phyloP scores from a whole-genome alignment of 1,140 invertebrate species.

The Oedothorax gibbosus region DNA sequence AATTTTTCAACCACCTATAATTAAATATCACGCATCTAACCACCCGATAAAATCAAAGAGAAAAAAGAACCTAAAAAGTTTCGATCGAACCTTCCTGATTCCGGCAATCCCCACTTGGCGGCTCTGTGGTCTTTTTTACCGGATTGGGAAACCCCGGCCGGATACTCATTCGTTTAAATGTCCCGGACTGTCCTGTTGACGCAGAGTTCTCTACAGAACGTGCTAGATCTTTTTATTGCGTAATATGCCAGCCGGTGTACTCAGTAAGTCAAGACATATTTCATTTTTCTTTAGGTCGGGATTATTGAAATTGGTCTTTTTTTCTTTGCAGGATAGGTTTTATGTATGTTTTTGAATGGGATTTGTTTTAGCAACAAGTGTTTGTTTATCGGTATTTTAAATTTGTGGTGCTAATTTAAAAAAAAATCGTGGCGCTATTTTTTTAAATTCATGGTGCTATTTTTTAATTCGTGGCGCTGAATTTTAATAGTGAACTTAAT shows the following conservation, averaged over 20 bases:
- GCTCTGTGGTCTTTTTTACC: neutral
- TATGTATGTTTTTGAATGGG: too few species aligned
- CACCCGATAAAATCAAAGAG: too few species aligned
- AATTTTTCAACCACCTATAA: too few species aligned
- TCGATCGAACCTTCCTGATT: constrained; percentile 32
- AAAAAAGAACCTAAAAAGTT: constrained; percentile 16
- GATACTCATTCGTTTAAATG: constrained; percentile 34
- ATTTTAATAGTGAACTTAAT: too few species aligned
- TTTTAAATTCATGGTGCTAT: too few species aligned
- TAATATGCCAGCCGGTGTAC: constrained; percentile 33
- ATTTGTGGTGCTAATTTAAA: too few species aligned
- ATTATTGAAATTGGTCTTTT: neutral
- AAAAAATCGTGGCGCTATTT: too few species aligned
- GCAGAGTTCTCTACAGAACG: neutral
- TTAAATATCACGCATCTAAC: too few species aligned
- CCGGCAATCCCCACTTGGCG: constrained; percentile 18
- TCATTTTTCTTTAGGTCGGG: neutral
- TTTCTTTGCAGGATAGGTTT: too few species aligned
- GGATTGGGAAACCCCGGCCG: neutral
- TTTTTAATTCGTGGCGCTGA: too few species aligned
- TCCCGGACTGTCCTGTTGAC: constrained; percentile 48
- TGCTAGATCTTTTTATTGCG: constrained; percentile 10
- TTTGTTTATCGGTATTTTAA: too few species aligned
- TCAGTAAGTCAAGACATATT: constrained; percentile 32
- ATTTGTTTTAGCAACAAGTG: too few species aligned